Percentiles rank a stretch among this genome's conserved stretches.
Conservation (phyloP, 2,797 vertebrate genomes). For the Rhabdophis nuchalis region DNA sequence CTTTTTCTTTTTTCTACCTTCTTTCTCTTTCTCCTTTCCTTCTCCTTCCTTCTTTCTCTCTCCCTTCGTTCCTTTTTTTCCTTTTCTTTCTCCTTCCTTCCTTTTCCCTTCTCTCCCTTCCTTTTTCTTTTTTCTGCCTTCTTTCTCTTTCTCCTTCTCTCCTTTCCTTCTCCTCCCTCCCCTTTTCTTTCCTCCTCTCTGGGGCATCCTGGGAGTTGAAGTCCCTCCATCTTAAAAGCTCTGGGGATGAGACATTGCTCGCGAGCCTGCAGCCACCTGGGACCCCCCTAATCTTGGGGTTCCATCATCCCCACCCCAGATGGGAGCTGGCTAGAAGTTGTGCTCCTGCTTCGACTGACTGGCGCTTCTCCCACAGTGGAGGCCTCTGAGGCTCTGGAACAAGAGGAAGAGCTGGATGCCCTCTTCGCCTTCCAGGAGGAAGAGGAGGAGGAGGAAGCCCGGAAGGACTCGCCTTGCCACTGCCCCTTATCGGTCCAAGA, state of each 20-base stretch:
- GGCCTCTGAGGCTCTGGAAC: slow-evolving; percentile 28
- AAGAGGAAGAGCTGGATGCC: slow-evolving; percentile 67
- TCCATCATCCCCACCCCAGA: neutral
- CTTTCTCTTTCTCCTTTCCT: neutral
- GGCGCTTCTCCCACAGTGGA: slow-evolving; percentile 3
- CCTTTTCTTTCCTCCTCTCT: neutral
- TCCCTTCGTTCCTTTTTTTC: too few relatives aligned
- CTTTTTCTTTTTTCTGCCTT: too few relatives aligned
- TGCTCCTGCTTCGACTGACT: neutral
- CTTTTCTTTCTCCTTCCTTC: too few relatives aligned
- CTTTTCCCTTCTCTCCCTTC: too few relatives aligned
- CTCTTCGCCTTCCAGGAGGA: slow-evolving; percentile 71
- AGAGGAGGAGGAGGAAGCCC: slow-evolving; percentile 67
- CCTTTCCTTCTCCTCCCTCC: too few relatives aligned
- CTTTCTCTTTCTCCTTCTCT: too few relatives aligned
- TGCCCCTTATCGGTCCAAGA: slow-evolving; percentile 76
- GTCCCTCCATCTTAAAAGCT: neutral
- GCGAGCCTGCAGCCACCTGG: neutral
- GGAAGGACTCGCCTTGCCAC: slow-evolving; percentile 59
- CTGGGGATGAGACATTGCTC: too few relatives aligned
- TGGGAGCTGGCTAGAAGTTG: neutral
- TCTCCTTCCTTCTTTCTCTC: neutral
- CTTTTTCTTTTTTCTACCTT: too few relatives aligned
- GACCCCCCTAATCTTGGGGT: neutral
- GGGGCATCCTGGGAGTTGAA: neutral